Evolutionary conservation across 1,140 invertebrate species (phyloP), one percentile per base, ranked within the genome.

Genomic region (Cotesia typhae): DNA sequence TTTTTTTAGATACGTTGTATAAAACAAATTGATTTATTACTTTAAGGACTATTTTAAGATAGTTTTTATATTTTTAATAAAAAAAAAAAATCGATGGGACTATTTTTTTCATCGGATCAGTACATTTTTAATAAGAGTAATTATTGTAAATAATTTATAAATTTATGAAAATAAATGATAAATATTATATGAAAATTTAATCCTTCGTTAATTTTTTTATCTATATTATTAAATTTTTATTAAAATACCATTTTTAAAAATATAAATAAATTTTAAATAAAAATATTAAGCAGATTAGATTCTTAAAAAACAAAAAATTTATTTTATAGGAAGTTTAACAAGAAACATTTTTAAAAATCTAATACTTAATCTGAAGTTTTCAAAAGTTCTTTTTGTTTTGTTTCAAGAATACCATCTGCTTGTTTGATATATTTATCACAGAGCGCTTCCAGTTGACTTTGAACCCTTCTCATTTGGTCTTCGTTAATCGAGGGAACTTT

Each of bases 321-420:
- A 47, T 47, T 47, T 47, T 9, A 47, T 7, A 7, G 10, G 6
- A 9, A 47, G 6, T 1, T 47, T 7, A 47, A 47, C 41, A 47
- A 47, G 6, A 47, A 47, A 47, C 2, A 47, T 41, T 28, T 28
- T 28, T 28, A 28, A 28, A 41, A 41, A 41, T 7, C n/a, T 20
- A 9, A 9, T 7, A 20, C 7, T 74, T 78, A 57, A 77, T 74
- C 20, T 28, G 28, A 28, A 41, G 74, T 75, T 79, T 90, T 90
- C 53, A 92, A 75, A n/a, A 95, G 85, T 88, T 95, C 94, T 80
- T 89, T 90, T 79, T 92, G 89, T 80, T 95, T 95, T 1, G 81
- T 81, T 79, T 91, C 84, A 74, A 92, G 86, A 20, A 94, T 84
- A 78, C 88, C 88, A 81, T 94, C 92, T 17, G 92, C 92, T 82